These are phyloP conservation scores for Cotesia vestalis DNA, from an alignment of 1,140 invertebrate species.

Conservation along the genomic window DNA sequence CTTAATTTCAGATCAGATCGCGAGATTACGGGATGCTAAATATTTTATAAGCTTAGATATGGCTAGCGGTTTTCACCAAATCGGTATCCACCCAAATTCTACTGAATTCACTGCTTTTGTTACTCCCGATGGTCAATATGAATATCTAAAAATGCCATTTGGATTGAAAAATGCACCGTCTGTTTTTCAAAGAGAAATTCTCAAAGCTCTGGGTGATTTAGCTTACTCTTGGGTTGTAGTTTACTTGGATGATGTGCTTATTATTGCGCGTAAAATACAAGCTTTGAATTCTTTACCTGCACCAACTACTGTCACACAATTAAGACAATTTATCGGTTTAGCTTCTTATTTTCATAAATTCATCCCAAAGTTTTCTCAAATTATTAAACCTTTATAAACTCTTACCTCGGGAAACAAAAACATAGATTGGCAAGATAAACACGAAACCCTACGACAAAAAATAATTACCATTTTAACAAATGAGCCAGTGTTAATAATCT, in stretches of 20 bases:
- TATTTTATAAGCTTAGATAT: too few relatives aligned
- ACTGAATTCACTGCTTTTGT: constrained; percentile 62
- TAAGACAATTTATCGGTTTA: constrained; percentile 36
- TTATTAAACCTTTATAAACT: constrained; percentile 34
- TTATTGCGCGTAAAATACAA: constrained; percentile 39
- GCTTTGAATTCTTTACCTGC: constrained; percentile 36
- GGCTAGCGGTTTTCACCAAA: constrained; percentile 61
- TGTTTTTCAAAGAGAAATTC: constrained; percentile 50
- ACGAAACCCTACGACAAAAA: background rate
- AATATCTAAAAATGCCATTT: constrained; percentile 61
- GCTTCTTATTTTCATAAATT: constrained; percentile 29
- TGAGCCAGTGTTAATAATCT: constrained; percentile 14
- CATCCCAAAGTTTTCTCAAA: background rate
- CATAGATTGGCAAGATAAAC: constrained; percentile 1
- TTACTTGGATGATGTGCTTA: constrained; percentile 38
- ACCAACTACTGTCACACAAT: constrained; percentile 36
- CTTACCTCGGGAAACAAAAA: constrained; percentile 19
- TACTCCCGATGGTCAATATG: constrained; percentile 56
- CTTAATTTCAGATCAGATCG: too few relatives aligned
- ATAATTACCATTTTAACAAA: constrained; percentile 9
- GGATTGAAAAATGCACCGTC: constrained; percentile 62
- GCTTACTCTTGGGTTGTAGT: constrained; percentile 33
- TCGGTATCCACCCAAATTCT: constrained; percentile 53
- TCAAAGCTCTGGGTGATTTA: constrained; percentile 21
- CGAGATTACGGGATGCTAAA: too few relatives aligned